Percentiles rank a stretch among this genome's conserved stretches.
phyloP scores from a whole-genome alignment of 1,140 invertebrate species.

The Papilio xuthus region DNA sequence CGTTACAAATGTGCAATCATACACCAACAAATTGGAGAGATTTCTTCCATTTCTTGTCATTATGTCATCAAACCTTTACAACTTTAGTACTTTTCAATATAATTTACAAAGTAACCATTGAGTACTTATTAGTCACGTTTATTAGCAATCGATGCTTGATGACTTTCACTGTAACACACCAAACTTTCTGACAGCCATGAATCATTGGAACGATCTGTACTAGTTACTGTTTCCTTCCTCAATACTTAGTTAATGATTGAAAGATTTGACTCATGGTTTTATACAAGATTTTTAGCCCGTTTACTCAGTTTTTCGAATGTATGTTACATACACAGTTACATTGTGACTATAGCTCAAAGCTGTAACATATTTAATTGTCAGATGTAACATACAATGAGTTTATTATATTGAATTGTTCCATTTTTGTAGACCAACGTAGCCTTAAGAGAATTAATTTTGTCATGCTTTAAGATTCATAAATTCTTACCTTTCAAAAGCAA shows the following conservation, averaged over 20 bases:
- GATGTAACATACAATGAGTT: no score
- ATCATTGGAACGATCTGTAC: neutral
- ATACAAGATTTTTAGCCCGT: neutral
- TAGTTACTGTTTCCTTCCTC: neutral
- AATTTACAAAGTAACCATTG: no score
- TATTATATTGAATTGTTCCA: no score
- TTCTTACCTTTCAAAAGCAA: constrained; percentile 91
- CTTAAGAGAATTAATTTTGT: neutral
- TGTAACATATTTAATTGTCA: neutral
- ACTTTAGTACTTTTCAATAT: no score
- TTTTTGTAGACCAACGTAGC: neutral
- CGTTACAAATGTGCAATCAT: no score
- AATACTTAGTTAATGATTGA: neutral
- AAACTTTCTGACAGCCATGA: constrained; percentile 9
- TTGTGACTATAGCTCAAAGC: no score
- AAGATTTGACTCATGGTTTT: neutral
- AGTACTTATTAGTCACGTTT: no score
- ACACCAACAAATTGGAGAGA: no score
- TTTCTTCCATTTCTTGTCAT: no score
- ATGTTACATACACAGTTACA: no score
- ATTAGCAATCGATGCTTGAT: neutral
- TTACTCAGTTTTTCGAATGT: no score
- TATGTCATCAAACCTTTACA: no score
- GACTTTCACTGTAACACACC: neutral
- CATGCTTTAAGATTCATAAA: neutral